phyloP scores from a whole-genome alignment of 2,888 invertebrate species.

The Cephalotes varians region DNA sequence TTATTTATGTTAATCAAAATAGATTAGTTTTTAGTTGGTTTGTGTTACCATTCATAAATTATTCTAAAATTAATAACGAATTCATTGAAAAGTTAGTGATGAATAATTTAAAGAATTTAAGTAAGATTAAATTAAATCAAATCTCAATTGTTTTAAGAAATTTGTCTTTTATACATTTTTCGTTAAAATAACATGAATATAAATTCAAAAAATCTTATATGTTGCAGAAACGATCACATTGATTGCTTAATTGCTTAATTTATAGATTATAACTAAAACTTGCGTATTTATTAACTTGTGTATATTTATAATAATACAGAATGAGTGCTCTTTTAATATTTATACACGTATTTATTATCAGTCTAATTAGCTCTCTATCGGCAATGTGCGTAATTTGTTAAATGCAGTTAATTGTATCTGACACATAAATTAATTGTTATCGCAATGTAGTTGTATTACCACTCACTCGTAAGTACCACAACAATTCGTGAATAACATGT shows the following conservation, averaged over 20 bases:
- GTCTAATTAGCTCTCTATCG: background rate
- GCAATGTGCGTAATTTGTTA: background rate
- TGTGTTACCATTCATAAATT: background rate
- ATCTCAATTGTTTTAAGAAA: background rate
- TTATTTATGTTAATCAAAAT: too few species aligned
- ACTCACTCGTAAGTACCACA: background rate
- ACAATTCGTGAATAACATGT: conserved; percentile 9
- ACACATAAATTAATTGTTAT: conserved; percentile 18
- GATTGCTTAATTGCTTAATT: background rate
- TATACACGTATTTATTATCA: background rate
- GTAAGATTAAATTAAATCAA: background rate
- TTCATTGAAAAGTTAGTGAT: background rate
- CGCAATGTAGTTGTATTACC: background rate
- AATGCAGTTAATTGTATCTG: conserved; percentile 23
- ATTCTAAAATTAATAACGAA: background rate
- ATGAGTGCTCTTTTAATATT: background rate
- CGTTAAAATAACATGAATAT: background rate
- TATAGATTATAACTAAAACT: background rate
- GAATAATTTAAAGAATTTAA: background rate
- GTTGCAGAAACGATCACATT: background rate
- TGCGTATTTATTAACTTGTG: too few species aligned
- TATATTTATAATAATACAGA: background rate
- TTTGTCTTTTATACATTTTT: background rate
- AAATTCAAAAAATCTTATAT: too few species aligned
- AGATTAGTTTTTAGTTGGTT: background rate